Conservation (phyloP, 2,797 vertebrate species). For the Acanthurus lineatus region DNA sequence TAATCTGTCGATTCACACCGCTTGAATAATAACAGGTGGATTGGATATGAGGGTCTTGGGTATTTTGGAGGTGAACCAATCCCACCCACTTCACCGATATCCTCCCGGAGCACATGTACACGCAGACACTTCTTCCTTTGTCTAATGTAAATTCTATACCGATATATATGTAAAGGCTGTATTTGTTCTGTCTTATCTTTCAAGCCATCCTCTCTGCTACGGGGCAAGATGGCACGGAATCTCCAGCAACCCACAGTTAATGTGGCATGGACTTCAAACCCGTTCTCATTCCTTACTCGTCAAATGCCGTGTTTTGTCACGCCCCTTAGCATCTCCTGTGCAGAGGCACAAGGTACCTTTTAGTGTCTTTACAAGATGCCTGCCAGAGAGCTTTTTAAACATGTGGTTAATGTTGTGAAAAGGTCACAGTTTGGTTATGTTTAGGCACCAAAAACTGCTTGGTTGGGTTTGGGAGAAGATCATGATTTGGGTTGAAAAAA, state of each 20-base stretch:
- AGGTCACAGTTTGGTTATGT: no score
- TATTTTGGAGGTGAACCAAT: constrained; percentile 73
- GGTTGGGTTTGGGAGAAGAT: no score
- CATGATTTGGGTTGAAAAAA: no score
- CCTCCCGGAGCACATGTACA: constrained; percentile 38
- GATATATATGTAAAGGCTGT: constrained; percentile 20
- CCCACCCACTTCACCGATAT: constrained; percentile 67
- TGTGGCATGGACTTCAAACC: constrained; percentile 46
- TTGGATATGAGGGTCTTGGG: constrained; percentile 63
- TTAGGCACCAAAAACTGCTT: no score
- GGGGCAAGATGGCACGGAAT: constrained; percentile 53
- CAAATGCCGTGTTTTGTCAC: no score
- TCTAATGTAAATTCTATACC: constrained; percentile 50
- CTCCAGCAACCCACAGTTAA: constrained; percentile 67
- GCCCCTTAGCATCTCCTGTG: no score
- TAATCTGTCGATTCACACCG: constrained; percentile 73
- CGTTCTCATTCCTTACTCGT: no score
- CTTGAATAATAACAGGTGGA: constrained; percentile 79
- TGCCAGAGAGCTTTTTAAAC: no score
- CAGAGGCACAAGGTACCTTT: no score
- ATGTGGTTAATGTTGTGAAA: no score
- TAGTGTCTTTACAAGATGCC: no score
- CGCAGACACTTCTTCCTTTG: constrained; percentile 43
- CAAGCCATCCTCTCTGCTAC: constrained; percentile 54
- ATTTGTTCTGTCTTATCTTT: constrained; percentile 63